A percentile compares a stretch with the other conserved stretches of the same genome.
Conservation (phyloP, 2,797 vertebrate genomes). For the Gallinago stenura region DNA sequence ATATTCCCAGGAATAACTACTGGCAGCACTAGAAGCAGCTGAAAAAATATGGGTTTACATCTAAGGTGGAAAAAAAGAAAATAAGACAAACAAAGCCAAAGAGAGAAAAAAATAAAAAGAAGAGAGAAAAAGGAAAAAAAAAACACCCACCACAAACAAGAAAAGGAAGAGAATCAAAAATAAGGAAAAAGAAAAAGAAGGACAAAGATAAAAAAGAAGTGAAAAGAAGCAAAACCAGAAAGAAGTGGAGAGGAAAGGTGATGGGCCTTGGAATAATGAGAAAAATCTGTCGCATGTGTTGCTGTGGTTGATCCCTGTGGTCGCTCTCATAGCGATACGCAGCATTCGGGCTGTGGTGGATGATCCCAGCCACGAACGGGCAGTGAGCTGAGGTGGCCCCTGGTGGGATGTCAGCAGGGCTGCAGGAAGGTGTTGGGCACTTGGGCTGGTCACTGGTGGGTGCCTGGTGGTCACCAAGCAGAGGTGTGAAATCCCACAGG, state of each 20-base stretch:
- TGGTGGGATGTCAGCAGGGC: neutral
- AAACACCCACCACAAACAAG: too few relatives aligned
- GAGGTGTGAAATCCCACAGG: neutral
- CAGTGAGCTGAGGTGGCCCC: neutral
- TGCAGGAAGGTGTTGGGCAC: neutral
- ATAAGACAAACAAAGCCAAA: neutral
- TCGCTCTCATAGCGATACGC: rapidly evolving
- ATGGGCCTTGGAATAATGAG: neutral
- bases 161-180: neutral
- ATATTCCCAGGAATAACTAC: conserved; percentile 11
- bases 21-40: neutral
- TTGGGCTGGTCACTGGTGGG: neutral
- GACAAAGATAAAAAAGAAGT: too few relatives aligned
- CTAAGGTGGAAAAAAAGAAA: neutral
- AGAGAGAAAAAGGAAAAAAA: too few relatives aligned
- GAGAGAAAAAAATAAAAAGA: neutral
- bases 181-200: too few relatives aligned
- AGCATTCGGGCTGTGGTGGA: neutral
- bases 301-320: neutral
- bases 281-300: neutral
- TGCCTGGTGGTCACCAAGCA: neutral
- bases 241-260: neutral
- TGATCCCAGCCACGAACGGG: neutral
- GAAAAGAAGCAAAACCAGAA: too few relatives aligned
- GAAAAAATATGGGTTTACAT: neutral